Conservation (phyloP, 1,140 invertebrate species). For the Plodia interpunctella region DNA sequence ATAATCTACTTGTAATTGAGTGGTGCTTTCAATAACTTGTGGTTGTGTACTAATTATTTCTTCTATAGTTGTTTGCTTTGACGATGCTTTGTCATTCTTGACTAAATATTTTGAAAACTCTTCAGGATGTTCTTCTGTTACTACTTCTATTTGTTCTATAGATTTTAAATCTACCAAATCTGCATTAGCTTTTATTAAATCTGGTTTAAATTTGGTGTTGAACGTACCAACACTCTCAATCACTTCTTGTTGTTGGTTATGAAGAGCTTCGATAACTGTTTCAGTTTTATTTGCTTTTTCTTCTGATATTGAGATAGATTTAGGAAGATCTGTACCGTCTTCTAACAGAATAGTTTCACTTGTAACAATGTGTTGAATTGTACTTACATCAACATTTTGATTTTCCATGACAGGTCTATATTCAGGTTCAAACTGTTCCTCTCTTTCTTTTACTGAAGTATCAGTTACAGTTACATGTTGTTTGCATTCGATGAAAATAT, state of each 20-base stretch:
- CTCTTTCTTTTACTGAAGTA: constrained; percentile 42
- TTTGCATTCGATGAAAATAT: constrained; percentile 39
- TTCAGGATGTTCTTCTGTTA: constrained; percentile 24
- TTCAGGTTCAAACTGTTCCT: constrained; percentile 27
- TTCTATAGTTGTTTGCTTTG: constrained; percentile 25
- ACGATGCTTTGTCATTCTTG: constrained; percentile 32
- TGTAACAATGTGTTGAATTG: constrained; percentile 54
- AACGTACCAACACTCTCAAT: constrained; percentile 28
- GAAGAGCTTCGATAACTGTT: constrained; percentile 31
- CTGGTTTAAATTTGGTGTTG: constrained; percentile 11
- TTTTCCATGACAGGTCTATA: constrained; percentile 18
- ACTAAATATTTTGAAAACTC: constrained; percentile 22
- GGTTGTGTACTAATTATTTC: constrained; percentile 37
- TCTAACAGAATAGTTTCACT: constrained; percentile 51
- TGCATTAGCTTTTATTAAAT: constrained; percentile 14
- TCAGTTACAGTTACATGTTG: constrained; percentile 45
- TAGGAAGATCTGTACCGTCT: constrained; percentile 27
- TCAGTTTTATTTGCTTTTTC: constrained; percentile 33
- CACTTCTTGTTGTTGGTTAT: constrained; percentile 37
- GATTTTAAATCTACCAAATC: constrained; percentile 20
- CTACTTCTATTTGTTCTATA: constrained; percentile 18
- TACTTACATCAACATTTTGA: constrained; percentile 47
- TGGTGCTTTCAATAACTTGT: constrained; percentile 41
- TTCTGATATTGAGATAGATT: constrained; percentile 19
- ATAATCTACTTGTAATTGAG: constrained; percentile 16